Evolutionary conservation across 2,113 vertebrate genomes (phyloP).

Genomic region (Eptesicus fuscus): DNA sequence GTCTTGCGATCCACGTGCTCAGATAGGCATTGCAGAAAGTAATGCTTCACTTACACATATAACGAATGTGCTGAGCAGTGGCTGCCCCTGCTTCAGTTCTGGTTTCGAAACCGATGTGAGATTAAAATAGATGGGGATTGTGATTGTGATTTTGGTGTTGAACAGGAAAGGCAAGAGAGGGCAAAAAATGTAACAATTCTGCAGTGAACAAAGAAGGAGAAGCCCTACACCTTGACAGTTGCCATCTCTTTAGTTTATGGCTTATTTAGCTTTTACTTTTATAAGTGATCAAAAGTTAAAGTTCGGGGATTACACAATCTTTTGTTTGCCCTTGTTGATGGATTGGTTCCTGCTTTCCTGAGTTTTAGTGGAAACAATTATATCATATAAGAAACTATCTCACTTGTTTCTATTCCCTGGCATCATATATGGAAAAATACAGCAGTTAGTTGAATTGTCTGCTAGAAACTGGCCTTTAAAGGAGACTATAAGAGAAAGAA

Average conservation of each 20-base stretch:
- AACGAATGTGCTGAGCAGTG: neutral
- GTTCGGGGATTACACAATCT: constrained; percentile 71
- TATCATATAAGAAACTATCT: constrained; percentile 83
- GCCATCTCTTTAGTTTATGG: constrained; percentile 45
- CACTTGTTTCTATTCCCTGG: constrained; percentile 78
- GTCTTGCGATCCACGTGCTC: neutral
- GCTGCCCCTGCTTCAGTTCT: neutral
- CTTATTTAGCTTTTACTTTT: constrained; percentile 63
- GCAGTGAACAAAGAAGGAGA: neutral
- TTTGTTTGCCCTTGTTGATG: constrained; percentile 77
- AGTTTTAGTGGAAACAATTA: constrained; percentile 84
- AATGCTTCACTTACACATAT: neutral
- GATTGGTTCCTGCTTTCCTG: constrained; percentile 79
- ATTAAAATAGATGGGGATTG: neutral
- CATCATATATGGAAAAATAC: constrained; percentile 86
- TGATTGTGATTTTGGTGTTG: neutral
- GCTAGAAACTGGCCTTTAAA: constrained; percentile 83
- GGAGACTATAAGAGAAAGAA: constrained; percentile 79
- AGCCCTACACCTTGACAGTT: constrained; percentile 6
- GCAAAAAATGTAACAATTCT: neutral
- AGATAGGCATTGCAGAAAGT: neutral
- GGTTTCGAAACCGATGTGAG: neutral
- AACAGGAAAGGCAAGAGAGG: neutral
- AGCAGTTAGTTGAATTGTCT: constrained; percentile 80
- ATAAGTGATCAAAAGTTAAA: constrained; percentile 70